Evolutionary conservation across 2,797 vertebrate genomes (phyloP).

Genomic region (Moxostoma hubbsi): DNA sequence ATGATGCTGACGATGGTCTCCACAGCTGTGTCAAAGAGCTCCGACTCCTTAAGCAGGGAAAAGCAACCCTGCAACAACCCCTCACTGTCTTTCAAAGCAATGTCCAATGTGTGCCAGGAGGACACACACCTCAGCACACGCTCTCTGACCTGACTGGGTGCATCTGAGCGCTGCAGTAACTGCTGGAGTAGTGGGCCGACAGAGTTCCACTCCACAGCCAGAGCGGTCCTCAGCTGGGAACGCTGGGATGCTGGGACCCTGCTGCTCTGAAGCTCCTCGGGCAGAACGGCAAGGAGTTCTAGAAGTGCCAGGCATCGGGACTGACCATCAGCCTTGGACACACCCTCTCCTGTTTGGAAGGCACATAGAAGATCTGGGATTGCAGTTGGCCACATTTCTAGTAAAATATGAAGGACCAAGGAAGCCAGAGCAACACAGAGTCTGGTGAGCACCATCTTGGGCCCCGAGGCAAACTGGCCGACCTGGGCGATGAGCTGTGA

Average conservation of each 20-base stretch:
- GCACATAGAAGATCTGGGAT: slow-evolving; percentile 93
- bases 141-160: slow-evolving; percentile 86
- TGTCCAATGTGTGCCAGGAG: slow-evolving; percentile 93
- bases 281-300: slow-evolving; percentile 93
- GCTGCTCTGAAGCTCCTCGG: slow-evolving; percentile 95
- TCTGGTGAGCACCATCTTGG: slow-evolving; percentile 95
- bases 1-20: slow-evolving; percentile 93
- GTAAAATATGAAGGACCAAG: slow-evolving; percentile 92
- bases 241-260: slow-evolving; percentile 87
- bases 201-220: slow-evolving; percentile 84
- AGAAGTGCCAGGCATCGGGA: slow-evolving; percentile 88
- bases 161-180: slow-evolving; percentile 89
- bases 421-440: slow-evolving; percentile 94
- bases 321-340: slow-evolving; percentile 81
- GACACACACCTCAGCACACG: slow-evolving; percentile 93
- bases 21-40: slow-evolving; percentile 93
- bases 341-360: slow-evolving; percentile 83
- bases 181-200: slow-evolving; percentile 91
- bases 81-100: slow-evolving; percentile 88
- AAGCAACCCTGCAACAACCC: slow-evolving; percentile 92
- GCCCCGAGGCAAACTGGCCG: slow-evolving; percentile 89
- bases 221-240: slow-evolving; percentile 85
- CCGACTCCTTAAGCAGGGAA: slow-evolving; percentile 82
- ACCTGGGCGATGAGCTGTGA: slow-evolving; percentile 93
- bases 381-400: slow-evolving; percentile 89